These are phyloP conservation scores for Trogon melanurus DNA, from an alignment of 2,113 vertebrate genomes.

Conservation along the genomic window DNA sequence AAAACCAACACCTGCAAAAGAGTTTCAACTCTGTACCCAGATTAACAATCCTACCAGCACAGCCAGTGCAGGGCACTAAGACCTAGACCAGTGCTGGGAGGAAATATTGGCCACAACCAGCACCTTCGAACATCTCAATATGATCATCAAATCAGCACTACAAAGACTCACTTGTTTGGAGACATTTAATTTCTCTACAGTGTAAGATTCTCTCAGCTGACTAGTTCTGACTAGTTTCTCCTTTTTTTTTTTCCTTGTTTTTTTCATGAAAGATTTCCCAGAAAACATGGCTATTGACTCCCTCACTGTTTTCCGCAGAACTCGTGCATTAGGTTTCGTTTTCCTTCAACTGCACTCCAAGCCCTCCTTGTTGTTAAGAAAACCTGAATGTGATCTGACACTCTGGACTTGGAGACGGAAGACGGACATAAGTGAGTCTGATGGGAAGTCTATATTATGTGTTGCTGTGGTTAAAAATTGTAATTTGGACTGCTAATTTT, in stretches of 20 bases:
- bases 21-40: not conserved
- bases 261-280: not conserved
- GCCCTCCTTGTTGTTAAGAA: not conserved
- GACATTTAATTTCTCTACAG: not conserved
- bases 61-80: not conserved
- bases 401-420: fast-evolving
- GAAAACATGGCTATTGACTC: not conserved
- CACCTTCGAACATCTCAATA: not conserved
- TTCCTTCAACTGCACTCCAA: not conserved
- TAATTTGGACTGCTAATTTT: not conserved
- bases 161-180: not conserved
- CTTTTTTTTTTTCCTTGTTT: not conserved
- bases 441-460: fast-evolving
- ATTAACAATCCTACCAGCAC: not conserved
- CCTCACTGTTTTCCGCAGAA: not conserved
- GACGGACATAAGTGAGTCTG: fast-evolving
- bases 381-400: not conserved
- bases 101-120: not conserved
- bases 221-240: not conserved
- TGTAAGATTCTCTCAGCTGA: not conserved
- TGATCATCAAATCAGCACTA: not conserved
- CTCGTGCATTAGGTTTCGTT: not conserved
- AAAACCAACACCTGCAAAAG: not conserved
- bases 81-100: not conserved
- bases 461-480: not conserved